Percentiles rank a stretch among this genome's conserved stretches.
Evolutionary conservation across 2,888 invertebrate genomes (phyloP).

Genomic region (Serripes groenlandicus): DNA sequence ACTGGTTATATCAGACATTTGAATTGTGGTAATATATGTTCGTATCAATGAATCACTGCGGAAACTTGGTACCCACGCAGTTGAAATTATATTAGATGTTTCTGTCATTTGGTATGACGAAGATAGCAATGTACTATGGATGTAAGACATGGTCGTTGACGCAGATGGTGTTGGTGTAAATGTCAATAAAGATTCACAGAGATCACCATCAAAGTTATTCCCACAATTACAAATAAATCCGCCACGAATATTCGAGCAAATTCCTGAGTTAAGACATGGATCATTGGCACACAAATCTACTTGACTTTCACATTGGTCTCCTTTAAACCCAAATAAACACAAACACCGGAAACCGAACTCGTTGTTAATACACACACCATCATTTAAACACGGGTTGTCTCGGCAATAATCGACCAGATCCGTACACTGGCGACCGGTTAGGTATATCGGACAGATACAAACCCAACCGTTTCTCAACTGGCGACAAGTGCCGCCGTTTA

Average conservation of each 20-base stretch:
- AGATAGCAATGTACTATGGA: too few species aligned
- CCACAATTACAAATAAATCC: constrained; percentile 49
- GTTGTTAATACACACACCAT: constrained; percentile 42
- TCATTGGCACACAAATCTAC: constrained; percentile 41
- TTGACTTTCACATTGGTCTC: constrained; percentile 33
- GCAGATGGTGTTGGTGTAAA: too few species aligned
- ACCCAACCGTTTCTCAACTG: constrained; percentile 29
- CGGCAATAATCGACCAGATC: constrained; percentile 52
- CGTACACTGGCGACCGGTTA: constrained; percentile 53
- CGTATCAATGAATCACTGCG: too few species aligned
- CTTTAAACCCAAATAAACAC: constrained; percentile 53
- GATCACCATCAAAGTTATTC: constrained; percentile 33
- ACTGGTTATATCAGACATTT: too few species aligned
- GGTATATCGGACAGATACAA: constrained; percentile 48
- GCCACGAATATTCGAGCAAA: constrained; percentile 48
- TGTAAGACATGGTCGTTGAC: too few species aligned
- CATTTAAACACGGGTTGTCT: constrained; percentile 45
- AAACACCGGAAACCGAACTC: constrained; percentile 47
- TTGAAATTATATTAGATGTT: too few species aligned
- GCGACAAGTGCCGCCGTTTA: constrained; percentile 44
- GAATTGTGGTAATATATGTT: too few species aligned
- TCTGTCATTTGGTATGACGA: too few species aligned
- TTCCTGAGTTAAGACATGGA: constrained; percentile 51
- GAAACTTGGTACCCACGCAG: too few species aligned
- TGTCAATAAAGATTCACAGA: constrained; percentile 53